phyloP scores from a whole-genome alignment of 2,113 vertebrate species.

The Orcinus orca region DNA sequence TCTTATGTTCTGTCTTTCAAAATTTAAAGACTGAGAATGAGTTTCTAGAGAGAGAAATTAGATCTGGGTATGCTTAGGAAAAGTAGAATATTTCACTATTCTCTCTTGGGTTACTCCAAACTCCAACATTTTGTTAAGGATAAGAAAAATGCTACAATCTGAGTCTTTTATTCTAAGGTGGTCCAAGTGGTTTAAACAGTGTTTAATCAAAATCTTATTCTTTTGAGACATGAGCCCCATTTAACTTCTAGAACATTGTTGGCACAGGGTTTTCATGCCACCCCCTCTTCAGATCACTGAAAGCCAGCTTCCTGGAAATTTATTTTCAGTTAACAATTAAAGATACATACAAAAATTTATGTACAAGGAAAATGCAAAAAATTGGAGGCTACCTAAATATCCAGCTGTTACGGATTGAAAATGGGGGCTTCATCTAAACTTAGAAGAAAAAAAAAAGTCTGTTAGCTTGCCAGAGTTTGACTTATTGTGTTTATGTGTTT shows the following conservation, averaged over 20 bases:
- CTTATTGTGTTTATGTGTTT: not conserved
- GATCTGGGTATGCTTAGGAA: not conserved
- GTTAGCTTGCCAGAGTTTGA: not conserved
- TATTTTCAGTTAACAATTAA: slow-evolving; percentile 41
- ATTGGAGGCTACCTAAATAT: not conserved
- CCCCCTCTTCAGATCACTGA: not conserved
- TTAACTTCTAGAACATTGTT: slow-evolving; percentile 27
- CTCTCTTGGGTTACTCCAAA: not conserved
- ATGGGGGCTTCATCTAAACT: not conserved
- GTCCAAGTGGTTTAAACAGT: not conserved
- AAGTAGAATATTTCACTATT: not conserved
- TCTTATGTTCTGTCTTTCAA: not conserved
- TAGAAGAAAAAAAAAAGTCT: not conserved
- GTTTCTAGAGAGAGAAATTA: slow-evolving; percentile 19
- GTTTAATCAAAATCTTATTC: slow-evolving; percentile 16
- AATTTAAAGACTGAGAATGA: not conserved
- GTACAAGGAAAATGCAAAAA: not conserved
- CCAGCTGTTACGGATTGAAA: not conserved
- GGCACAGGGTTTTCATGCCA: not conserved
- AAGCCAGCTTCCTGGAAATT: not conserved
- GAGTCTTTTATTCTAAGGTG: not conserved
- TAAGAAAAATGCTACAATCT: not conserved
- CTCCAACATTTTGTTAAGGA: slow-evolving; percentile 18
- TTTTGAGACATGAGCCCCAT: not conserved
- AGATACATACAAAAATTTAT: not conserved